These are phyloP conservation scores for Drosophila mimetica DNA, from an alignment of 2,888 invertebrate genomes.

Conservation along the genomic window DNA sequence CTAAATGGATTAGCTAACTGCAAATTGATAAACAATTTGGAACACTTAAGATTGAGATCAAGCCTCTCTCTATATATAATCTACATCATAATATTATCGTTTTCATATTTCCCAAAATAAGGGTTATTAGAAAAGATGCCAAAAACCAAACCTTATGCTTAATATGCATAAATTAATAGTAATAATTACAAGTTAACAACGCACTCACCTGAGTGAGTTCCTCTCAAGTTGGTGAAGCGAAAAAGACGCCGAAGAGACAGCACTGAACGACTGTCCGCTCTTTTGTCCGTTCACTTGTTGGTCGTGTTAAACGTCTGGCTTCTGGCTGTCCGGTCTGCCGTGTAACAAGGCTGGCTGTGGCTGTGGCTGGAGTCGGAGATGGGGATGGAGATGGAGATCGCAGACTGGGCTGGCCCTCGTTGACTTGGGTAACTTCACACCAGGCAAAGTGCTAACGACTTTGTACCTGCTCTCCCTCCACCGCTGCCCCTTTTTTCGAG, in stretches of 20 bases:
- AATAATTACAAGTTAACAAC: no score
- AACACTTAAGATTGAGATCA: no score
- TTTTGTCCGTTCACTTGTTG: constrained; percentile 27
- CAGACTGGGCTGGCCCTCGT: constrained; percentile 31
- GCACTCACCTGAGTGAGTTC: not conserved
- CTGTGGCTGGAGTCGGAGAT: not conserved
- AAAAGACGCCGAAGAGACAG: not conserved
- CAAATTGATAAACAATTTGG: no score
- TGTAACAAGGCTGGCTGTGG: constrained; percentile 31
- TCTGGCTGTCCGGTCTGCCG: constrained; percentile 49
- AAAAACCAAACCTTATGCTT: no score
- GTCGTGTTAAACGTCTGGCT: constrained; percentile 50
- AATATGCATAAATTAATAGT: no score
- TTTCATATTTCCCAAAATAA: no score
- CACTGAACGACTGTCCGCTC: not conserved
- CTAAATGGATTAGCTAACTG: no score
- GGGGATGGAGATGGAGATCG: not conserved
- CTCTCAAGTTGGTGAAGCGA: not conserved
- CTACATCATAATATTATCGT: no score
- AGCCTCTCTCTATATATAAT: no score
- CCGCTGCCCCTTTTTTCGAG: not conserved
- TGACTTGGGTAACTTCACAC: constrained; percentile 70
- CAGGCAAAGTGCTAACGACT: constrained; percentile 75
- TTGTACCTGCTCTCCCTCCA: constrained; percentile 64
- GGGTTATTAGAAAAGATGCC: no score